phyloP scores from a whole-genome alignment of 2,113 vertebrate species.

The Phylloscopus whistleri region DNA sequence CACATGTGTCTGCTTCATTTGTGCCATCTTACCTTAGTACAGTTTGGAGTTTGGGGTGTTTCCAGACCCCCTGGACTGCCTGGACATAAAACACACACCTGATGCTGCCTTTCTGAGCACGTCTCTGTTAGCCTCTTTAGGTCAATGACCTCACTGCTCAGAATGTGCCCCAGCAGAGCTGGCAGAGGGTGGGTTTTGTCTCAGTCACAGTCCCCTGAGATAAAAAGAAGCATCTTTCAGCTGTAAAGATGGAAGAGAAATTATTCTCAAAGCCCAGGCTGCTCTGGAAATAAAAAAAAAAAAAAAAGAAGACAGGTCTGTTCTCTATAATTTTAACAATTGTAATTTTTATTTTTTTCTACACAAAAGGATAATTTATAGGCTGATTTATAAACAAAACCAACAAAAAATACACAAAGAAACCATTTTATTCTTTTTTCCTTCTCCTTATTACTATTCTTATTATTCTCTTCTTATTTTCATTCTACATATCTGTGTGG shows the following conservation, averaged over 20 bases:
- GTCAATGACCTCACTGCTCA: not conserved
- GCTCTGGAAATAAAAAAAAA: not conserved
- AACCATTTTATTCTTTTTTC: not conserved
- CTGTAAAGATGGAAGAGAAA: not conserved
- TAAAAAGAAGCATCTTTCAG: not conserved
- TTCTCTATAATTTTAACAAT: not conserved
- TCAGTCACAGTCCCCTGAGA: rapidly evolving
- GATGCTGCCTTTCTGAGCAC: not conserved
- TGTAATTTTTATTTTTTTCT: not conserved
- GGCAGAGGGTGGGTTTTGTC: not conserved
- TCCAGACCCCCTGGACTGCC: not conserved
- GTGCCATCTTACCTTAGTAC: not conserved
- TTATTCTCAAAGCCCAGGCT: not conserved
- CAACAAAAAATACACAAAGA: not conserved
- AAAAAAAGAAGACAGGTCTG: not conserved
- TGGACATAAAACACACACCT: not conserved
- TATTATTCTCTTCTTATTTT: not conserved
- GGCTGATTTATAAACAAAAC: not conserved
- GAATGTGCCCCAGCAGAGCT: not conserved
- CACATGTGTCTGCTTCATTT: rapidly evolving
- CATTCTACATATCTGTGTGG: not conserved
- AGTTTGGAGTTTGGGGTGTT: not conserved
- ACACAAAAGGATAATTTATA: not conserved
- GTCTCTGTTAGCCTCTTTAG: not conserved
- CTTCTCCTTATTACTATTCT: not conserved